Evolutionary conservation across 2,797 vertebrate genomes (phyloP), one percentile per base, ranked within the genome.

Genomic region (Sparus aurata): DNA sequence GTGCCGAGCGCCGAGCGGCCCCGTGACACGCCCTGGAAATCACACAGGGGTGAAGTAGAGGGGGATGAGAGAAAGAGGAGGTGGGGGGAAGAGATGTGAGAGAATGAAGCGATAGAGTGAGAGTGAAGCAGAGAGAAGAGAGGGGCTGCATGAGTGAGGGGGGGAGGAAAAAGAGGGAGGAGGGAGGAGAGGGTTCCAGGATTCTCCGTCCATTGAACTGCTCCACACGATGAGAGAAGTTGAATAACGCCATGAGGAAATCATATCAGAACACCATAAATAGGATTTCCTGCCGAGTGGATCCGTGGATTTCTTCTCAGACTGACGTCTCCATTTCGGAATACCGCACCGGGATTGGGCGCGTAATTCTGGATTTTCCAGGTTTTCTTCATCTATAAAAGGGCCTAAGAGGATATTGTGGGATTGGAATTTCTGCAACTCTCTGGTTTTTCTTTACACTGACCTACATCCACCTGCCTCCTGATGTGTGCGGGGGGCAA

Each of bases 291-390:
- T 87, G 61, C 60, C 15, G 86, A 89, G 83, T 78, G 85, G 88
- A 91, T 89, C 77, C 73, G 58, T 89, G 91, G 85, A 88, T 86
- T 78, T 85, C 67, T 79, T 73, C 71, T 72, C 69, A 60, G 72
- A 81, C 54, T 71, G 10, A 75, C 7, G 73, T 82, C 85, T 90
- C 79, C 58, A 63, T 81, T 77, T 88, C 0, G 89, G 88, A 92
- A 91, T 93, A 92, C 69, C 4, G 8, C 5, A 20, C 73, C 27
- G 7, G 87, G 87, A 91, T 83, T 41, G 68, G 78, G 76, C 69
- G n/a, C 83, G 84, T 86, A 72, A 92, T 84, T 91, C 73, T 0
- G 88, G 90, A 91, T 93, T 93, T 91, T 83, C 85, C 80, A 90
- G 82, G 75, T 91, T 92, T 85, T 90, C 84, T 89, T 82, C 80